phyloP scores from a whole-genome alignment of 1,140 invertebrate genomes.

The Drosophila punjabiensis region DNA sequence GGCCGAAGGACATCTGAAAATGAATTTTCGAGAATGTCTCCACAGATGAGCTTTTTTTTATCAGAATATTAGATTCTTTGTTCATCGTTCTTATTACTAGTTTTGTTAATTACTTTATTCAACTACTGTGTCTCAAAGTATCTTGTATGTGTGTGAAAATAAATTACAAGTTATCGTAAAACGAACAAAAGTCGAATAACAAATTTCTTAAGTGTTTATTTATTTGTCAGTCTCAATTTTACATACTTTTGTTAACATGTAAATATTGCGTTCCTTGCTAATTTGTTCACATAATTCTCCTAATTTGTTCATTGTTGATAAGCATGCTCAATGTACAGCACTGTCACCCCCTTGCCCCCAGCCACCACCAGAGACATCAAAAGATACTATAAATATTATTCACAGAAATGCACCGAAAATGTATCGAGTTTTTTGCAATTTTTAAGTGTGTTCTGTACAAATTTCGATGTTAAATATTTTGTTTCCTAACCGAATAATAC shows the following conservation, averaged over 20 bases:
- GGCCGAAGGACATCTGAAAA: not conserved
- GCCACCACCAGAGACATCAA: slow-evolving; percentile 17
- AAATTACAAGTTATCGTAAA: slow-evolving; percentile 65
- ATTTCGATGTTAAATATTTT: slow-evolving; percentile 62
- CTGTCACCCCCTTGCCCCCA: slow-evolving; percentile 30
- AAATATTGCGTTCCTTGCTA: slow-evolving; percentile 63
- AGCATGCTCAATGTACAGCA: slow-evolving; percentile 77
- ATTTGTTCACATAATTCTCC: slow-evolving; percentile 35
- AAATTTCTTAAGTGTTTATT: slow-evolving; percentile 49
- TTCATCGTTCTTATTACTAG: slow-evolving; percentile 27
- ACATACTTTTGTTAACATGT: slow-evolving; percentile 54
- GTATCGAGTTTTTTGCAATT: slow-evolving; percentile 60
- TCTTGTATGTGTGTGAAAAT: slow-evolving; percentile 85
- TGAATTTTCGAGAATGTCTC: slow-evolving; percentile 16
- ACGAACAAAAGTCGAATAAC: slow-evolving; percentile 34
- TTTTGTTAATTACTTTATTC: slow-evolving; percentile 50
- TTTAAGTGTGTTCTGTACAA: slow-evolving; percentile 59
- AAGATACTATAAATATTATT: slow-evolving; percentile 23
- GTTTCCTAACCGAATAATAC: slow-evolving; percentile 20
- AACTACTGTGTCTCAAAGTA: slow-evolving; percentile 84
- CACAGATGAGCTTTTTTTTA: not conserved
- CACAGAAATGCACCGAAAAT: slow-evolving; percentile 63
- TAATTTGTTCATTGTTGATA: slow-evolving; percentile 51
- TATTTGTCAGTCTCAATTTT: slow-evolving; percentile 50
- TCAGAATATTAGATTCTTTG: slow-evolving; percentile 19